Evolutionary conservation across 1,140 invertebrate genomes (phyloP), one percentile per base, ranked within the genome.

Genomic region (Adoxophyes honmai): DNA sequence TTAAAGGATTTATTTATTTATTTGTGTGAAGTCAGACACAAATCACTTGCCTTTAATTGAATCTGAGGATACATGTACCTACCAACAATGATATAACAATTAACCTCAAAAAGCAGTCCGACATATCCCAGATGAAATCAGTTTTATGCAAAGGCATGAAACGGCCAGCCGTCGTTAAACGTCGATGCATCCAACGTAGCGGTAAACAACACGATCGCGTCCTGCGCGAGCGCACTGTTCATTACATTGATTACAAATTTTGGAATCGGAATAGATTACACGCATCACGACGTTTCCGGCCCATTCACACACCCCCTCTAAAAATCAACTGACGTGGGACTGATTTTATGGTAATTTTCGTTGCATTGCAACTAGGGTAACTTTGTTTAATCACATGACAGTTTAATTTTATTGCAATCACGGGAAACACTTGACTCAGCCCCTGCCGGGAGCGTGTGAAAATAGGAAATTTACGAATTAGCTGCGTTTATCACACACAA

Each of bases 341-440:
- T 75, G 75, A 78, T 78, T 82, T 83, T 78, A 86, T 86, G 80
- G 72, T 81, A 83, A 86, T 86, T 72, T 67, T 53, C 59, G 57
- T 70, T 69, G 71, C 57, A 68, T 70, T 69, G 71, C 57, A 68
- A 77, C 70, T 64, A 53, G 61, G 70, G 70, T 64, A 57, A 67
- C 69, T 72, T 62, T 76, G 62, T 69, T 75, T 78, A 59, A 73
- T 42, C 72, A 73, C 73, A 67, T 67, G 63, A 81, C 51, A 35
- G 34, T 72, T 74, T 72, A 60, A 73, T 62, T 76, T 60, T 64
- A 52, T 68, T 64, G 59, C 55, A 59, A 65, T 63, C 56, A 67
- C 57, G 44, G 54, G 33, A 16, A 44, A 57, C 11, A 42, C 37
- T 48, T 48, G 55, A 34, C 38, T 36, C 35, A n/a, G 21, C 21